Evolutionary conservation across 2,797 vertebrate species (phyloP).

Genomic region (Lacerta bilineata): DNA sequence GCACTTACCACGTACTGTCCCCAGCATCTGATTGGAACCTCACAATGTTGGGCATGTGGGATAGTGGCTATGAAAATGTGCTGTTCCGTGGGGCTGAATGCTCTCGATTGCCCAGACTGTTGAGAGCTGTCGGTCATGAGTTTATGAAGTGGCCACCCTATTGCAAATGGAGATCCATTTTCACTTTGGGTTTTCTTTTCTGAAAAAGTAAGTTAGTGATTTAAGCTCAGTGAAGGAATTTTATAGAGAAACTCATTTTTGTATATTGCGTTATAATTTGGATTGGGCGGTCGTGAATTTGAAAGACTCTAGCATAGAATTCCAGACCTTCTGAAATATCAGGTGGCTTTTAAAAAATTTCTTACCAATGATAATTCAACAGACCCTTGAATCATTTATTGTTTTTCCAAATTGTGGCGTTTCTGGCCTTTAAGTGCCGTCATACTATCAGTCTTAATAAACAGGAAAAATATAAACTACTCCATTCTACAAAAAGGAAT

Average conservation of each 20-base stretch:
- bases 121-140: background rate
- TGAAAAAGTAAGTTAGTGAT: background rate
- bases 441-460: no score
- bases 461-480: no score
- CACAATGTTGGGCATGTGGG: background rate
- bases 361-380: no score
- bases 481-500: no score
- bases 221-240: background rate
- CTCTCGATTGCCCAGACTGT: background rate
- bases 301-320: background rate
- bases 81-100: background rate
- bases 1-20: background rate
- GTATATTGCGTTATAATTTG: background rate
- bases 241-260: background rate
- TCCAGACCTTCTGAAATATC: background rate
- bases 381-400: no score
- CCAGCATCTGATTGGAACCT: background rate
- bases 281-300: background rate
- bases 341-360: no score
- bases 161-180: no score
- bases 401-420: no score
- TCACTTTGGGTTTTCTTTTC: background rate
- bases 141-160: no score
- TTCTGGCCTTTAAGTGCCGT: no score
- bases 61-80: background rate